phyloP scores from a whole-genome alignment of 2,113 vertebrate species.

The Tympanuchus pallidicinctus region DNA sequence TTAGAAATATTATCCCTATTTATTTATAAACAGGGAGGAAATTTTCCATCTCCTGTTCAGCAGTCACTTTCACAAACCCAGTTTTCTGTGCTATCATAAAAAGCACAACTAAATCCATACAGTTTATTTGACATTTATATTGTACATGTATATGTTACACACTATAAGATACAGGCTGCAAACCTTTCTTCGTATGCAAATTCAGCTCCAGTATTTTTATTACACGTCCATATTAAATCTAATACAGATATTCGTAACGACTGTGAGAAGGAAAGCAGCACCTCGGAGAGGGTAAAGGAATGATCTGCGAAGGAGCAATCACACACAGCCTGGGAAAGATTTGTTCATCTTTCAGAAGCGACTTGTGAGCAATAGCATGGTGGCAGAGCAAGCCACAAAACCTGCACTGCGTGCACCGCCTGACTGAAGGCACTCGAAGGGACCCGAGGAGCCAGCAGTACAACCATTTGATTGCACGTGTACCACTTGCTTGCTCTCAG shows the following conservation, averaged over 20 bases:
- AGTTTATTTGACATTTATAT: not conserved
- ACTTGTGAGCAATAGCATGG: not conserved
- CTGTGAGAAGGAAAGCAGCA: not conserved
- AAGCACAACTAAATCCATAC: not conserved
- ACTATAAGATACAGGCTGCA: not conserved
- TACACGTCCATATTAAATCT: not conserved
- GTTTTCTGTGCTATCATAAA: not conserved
- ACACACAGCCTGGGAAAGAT: not conserved
- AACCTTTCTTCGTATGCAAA: not conserved
- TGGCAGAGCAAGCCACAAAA: not conserved
- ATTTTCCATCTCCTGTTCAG: not conserved
- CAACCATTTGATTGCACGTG: not conserved
- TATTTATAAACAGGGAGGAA: not conserved
- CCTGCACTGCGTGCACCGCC: fast-evolving
- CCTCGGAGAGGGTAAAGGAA: not conserved
- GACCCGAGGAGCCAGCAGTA: not conserved
- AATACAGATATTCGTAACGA: not conserved
- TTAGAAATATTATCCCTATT: too few species aligned
- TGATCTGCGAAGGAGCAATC: not conserved
- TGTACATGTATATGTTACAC: not conserved
- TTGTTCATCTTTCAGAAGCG: not conserved
- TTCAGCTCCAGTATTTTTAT: not conserved
- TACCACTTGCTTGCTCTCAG: not conserved
- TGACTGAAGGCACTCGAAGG: not conserved
- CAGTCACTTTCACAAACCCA: not conserved